Percentiles rank a stretch among this genome's conserved stretches.
Conservation (phyloP, 2,888 invertebrate species). For the Eurois occulta region DNA sequence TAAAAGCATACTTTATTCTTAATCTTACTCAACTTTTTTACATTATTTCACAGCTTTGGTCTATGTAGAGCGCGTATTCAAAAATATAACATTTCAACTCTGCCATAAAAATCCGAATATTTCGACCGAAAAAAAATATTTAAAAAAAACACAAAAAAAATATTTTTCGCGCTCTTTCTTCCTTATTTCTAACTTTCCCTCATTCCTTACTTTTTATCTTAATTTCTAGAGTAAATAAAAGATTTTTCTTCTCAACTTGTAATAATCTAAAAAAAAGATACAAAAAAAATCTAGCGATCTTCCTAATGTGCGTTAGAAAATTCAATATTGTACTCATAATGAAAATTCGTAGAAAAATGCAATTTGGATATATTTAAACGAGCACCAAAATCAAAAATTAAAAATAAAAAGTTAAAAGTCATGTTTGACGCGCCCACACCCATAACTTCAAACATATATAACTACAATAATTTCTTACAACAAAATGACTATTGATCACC, state of each 20-base stretch:
- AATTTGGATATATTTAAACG: conserved; percentile 62
- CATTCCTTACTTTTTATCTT: conserved; percentile 70
- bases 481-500: conserved; percentile 70
- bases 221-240: conserved; percentile 78
- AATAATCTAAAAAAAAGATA: conserved; percentile 68
- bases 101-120: conserved; percentile 63
- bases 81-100: conserved; percentile 74
- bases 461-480: conserved; percentile 66
- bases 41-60: conserved; percentile 89
- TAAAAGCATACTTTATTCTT: conserved; percentile 81
- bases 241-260: conserved; percentile 64
- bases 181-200: conserved; percentile 74
- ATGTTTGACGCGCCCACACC: conserved; percentile 61
- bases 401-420: conserved; percentile 61
- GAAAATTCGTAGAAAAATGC: conserved; percentile 57
- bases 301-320: conserved; percentile 72
- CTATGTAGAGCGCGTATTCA: conserved; percentile 83
- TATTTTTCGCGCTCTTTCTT: conserved; percentile 76
- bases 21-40: conserved; percentile 81
- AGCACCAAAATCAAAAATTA: conserved; percentile 76
- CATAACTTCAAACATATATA: conserved; percentile 61
- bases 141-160: conserved; percentile 63
- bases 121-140: conserved; percentile 59
- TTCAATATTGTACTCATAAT: conserved; percentile 65
- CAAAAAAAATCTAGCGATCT: conserved; percentile 70